Evolutionary conservation across 2,797 vertebrate species (phyloP).

Genomic region (Paguma larvata): DNA sequence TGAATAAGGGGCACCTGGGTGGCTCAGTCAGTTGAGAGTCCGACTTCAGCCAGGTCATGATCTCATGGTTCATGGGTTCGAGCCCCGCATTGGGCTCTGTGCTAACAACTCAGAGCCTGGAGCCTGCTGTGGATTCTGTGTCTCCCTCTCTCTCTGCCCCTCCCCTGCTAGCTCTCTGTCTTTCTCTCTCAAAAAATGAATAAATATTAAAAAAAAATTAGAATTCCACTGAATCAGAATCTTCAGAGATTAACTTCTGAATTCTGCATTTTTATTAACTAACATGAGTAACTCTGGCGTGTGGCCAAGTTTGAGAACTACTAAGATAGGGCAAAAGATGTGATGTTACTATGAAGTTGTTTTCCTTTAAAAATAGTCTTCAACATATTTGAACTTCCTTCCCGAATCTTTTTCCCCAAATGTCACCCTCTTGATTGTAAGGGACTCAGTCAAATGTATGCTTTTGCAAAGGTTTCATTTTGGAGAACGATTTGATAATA

Average conservation of each 20-base stretch:
- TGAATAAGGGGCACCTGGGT: not conserved
- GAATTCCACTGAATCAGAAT: not conserved
- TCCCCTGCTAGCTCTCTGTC: too few relatives aligned
- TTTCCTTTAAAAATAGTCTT: not conserved
- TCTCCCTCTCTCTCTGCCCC: too few relatives aligned
- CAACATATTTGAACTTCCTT: not conserved
- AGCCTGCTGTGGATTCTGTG: too few relatives aligned
- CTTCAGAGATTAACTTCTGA: not conserved
- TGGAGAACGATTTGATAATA: slow-evolving; percentile 1
- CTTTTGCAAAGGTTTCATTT: not conserved
- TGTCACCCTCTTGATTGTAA: not conserved
- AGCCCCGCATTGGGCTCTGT: too few relatives aligned
- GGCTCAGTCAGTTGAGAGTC: too few relatives aligned
- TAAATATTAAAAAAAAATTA: not conserved
- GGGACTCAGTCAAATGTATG: not conserved
- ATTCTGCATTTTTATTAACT: not conserved
- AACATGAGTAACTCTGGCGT: not conserved
- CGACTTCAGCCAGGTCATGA: too few relatives aligned
- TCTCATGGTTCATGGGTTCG: too few relatives aligned
- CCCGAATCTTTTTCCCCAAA: not conserved
- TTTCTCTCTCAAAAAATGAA: too few relatives aligned
- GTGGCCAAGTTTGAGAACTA: not conserved
- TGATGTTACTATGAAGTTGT: not conserved
- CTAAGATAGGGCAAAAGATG: not conserved
- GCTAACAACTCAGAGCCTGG: too few relatives aligned